Conservation (phyloP, 1,140 invertebrate genomes). For the Leptopilina boulardi region DNA sequence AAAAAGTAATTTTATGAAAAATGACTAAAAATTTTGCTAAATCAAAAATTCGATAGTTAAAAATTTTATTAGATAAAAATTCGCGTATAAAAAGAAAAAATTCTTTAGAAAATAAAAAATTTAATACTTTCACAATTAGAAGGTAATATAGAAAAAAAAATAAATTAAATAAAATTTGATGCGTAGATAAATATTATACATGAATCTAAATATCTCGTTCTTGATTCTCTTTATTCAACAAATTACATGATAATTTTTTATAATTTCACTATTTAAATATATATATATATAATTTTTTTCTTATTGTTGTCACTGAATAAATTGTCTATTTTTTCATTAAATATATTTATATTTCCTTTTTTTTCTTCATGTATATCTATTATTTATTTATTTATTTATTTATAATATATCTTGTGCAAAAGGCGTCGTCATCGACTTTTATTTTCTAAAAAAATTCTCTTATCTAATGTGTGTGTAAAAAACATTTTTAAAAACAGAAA, state of each 20-base stretch:
- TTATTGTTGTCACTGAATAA: slow-evolving; percentile 56
- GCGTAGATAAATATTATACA: slow-evolving; percentile 66
- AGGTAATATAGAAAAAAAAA: no score
- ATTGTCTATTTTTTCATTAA: slow-evolving; percentile 34
- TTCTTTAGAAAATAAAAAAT: no score
- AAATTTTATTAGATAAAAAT: no score
- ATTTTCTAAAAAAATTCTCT: slow-evolving; percentile 45
- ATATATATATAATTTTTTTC: slow-evolving; percentile 57
- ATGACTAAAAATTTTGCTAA: no score
- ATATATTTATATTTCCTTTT: no score
- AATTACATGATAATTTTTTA: slow-evolving; percentile 37
- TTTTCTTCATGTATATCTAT: not conserved
- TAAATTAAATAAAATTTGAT: slow-evolving; percentile 56
- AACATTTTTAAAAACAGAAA: no score
- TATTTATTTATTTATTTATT: slow-evolving; percentile 38
- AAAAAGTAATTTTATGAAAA: no score
- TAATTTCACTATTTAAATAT: not conserved
- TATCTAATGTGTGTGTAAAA: slow-evolving; percentile 37
- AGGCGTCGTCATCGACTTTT: not conserved
- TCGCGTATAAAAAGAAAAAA: no score
- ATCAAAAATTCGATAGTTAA: no score
- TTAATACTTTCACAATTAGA: no score
- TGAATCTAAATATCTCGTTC: slow-evolving; percentile 34
- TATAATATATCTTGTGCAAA: slow-evolving; percentile 39
- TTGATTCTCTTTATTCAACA: slow-evolving; percentile 46